Percentiles rank a stretch among this genome's conserved stretches.
phyloP scores from a whole-genome alignment of 2,797 vertebrate genomes.

The Apodemus agrarius region DNA sequence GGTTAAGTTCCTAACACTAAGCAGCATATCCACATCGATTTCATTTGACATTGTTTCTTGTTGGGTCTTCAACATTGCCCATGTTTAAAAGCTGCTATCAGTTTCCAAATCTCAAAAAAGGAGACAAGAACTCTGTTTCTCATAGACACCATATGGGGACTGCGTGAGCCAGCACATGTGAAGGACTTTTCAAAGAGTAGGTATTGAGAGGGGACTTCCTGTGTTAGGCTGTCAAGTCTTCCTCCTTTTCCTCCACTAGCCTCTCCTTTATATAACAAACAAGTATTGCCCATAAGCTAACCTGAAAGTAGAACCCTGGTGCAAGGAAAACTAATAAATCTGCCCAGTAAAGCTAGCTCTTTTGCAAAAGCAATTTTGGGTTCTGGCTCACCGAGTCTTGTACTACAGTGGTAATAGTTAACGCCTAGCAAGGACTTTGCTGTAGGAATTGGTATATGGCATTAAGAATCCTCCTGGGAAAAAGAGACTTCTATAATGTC shows the following conservation, averaged over 20 bases:
- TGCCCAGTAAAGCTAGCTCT: neutral
- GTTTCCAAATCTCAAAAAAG: slow-evolving; percentile 6
- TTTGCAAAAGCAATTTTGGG: neutral
- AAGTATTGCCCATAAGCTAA: neutral
- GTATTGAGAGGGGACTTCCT: neutral
- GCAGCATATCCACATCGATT: neutral
- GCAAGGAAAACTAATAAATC: neutral
- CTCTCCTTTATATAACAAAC: neutral
- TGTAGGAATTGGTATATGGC: neutral
- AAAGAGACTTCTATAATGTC: neutral
- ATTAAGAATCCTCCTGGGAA: neutral
- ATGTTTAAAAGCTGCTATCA: neutral
- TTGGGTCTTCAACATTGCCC: neutral
- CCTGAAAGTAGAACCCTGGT: neutral
- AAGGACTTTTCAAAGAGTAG: neutral
- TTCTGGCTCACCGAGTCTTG: neutral
- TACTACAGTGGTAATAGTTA: no score
- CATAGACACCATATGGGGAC: neutral
- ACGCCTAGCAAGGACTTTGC: neutral
- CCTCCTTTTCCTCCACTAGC: neutral
- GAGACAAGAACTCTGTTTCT: neutral
- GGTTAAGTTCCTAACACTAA: neutral
- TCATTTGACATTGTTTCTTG: neutral
- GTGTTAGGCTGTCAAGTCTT: neutral
- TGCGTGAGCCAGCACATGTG: neutral